These are phyloP conservation scores for Furcula furcula DNA, from an alignment of 2,888 invertebrate genomes.

Conservation along the genomic window DNA sequence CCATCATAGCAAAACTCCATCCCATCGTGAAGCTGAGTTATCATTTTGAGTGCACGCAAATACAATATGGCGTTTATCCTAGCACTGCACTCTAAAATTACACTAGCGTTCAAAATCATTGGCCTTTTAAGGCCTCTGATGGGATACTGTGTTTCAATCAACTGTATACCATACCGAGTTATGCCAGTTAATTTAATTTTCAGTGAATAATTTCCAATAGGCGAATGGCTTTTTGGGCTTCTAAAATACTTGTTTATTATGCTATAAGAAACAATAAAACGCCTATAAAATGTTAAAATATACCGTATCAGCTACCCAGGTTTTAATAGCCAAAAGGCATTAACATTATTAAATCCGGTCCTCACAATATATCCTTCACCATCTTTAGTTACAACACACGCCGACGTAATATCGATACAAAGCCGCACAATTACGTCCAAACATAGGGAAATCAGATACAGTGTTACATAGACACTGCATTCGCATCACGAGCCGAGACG, in stretches of 20 bases:
- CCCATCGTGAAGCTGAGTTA: constrained; percentile 2
- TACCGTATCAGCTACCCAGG: no score
- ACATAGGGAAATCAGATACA: constrained; percentile 5
- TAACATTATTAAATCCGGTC: no score
- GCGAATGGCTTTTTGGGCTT: no score
- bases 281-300: no score
- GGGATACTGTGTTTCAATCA: constrained; percentile 17
- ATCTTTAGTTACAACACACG: no score
- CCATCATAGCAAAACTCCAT: no score
- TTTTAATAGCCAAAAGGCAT: no score
- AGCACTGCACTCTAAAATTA: constrained; percentile 35
- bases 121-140: constrained; percentile 28
- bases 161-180: constrained; percentile 39
- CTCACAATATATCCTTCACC: no score
- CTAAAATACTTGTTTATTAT: no score
- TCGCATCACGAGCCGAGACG: constrained; percentile 9
- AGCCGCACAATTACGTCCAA: no score
- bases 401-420: no score
- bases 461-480: constrained; percentile 6
- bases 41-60: constrained; percentile 6
- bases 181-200: constrained; percentile 42
- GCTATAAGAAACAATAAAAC: no score
- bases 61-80: constrained; percentile 29
- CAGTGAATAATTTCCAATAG: constrained; percentile 28
- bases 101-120: constrained; percentile 39